phyloP scores from a whole-genome alignment of 2,888 invertebrate genomes.

The Podotricha telesiphe region DNA sequence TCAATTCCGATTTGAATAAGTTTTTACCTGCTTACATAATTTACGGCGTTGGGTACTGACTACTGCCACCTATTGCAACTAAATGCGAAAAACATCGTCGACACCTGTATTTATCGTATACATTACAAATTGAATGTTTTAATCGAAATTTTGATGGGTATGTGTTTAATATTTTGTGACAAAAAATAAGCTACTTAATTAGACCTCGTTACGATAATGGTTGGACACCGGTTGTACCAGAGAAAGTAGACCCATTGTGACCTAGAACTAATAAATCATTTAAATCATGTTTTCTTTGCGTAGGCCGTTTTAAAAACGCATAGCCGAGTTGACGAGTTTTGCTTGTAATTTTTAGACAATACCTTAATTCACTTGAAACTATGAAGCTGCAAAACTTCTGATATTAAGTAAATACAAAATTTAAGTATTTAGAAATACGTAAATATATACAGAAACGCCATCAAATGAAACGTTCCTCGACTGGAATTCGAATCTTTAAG shows the following conservation, averaged over 20 bases:
- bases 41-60: too few species aligned
- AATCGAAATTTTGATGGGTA: conserved; percentile 44
- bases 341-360: too few species aligned
- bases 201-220: conserved; percentile 45
- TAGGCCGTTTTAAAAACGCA: conserved; percentile 17
- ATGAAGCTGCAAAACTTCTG: neutral
- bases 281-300: conserved; percentile 36
- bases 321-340: too few species aligned
- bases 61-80: too few species aligned
- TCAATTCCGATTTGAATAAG: too few species aligned
- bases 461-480: too few species aligned
- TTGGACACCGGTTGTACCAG: conserved; percentile 34
- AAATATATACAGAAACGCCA: too few species aligned
- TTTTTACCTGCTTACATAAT: too few species aligned
- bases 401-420: too few species aligned
- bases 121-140: conserved; percentile 28
- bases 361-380: conserved; percentile 2
- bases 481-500: too few species aligned
- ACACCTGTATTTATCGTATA: conserved; percentile 6
- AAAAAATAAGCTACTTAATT: conserved; percentile 48
- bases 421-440: too few species aligned
- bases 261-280: conserved; percentile 38
- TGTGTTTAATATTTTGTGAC: conserved; percentile 43
- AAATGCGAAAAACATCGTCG: too few species aligned
- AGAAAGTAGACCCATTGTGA: conserved; percentile 45